Base-by-base conservation (phyloP, 1,140 invertebrate species). In the Lanistes nyassanus region DNA sequence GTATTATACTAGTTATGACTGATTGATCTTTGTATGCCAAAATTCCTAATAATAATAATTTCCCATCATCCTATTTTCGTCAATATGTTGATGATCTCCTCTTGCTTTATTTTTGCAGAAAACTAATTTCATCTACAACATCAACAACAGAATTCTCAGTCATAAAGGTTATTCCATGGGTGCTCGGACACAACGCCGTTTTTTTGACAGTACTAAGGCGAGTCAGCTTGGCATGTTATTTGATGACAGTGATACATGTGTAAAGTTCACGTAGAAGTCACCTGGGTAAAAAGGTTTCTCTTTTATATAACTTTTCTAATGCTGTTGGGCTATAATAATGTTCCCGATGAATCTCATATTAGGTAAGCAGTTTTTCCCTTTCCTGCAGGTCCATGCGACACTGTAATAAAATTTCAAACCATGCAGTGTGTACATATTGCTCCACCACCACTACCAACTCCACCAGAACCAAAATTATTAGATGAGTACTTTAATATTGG, bases 81-180 rank as follows among this genome's bases (percentile, higher is more conserved):
- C n/a, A n/a, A n/a, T n/a, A n/a, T n/a, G n/a, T n/a, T n/a, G n/a
- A 55, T 75, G 65, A 36, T 67, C 5, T 34, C 71, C n/a, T n/a
- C n/a, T n/a, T 66, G 74, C 42, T 29, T 74, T 71, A 65, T 73
- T 53, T 51, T 80, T 79, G 64, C 81, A 88, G 87, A 84, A 83
- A 80, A 88, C 84, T 29, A 87, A 81, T 73, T 84, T 88, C 31
- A 74, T 70, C 72, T 85, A 87, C 78, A 65, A 82, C 37, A 78
- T 85, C 39, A 82, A 87, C 36, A 79, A 80, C 42, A 86, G 85
- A 42, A 64, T 87, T 29, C 82, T 80, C 13, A 87, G 86, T 47
- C 75, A 34, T 1, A 86, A 85, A 74, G 88, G 88, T 29, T 89
- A 88, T 74, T 83, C 85, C 53, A 53, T 89, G 62, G 87, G 86